Evolutionary conservation across 2,888 invertebrate genomes (phyloP), one percentile per base, ranked within the genome.

Genomic region (Apamea monoglypha): DNA sequence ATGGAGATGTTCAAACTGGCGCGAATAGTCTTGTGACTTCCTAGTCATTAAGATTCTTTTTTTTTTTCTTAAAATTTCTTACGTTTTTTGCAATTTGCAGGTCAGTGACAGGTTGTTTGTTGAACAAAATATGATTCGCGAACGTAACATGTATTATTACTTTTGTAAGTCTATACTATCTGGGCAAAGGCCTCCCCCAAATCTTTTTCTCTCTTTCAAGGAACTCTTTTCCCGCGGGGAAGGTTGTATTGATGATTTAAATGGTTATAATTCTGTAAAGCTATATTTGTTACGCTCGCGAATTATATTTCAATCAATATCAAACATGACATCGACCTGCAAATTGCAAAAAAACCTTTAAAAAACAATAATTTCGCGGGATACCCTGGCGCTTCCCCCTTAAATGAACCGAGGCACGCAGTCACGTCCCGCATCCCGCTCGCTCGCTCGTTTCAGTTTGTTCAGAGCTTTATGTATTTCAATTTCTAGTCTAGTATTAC

Each of bases 401-500:
- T 56, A 56, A 25, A n/a, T 25, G 56, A 70, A 25, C 3, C 18
- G 10, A n/a, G 18, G 0, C 59, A 59, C 32, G 6, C 25, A 36
- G 6, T 71, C 7, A n/a, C 12, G 36, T 7, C 18, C n/a, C 36
- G 3, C 18, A 18, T 68, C 3, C 21, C 21, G 44, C 5, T 29
- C 18, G 7, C 32, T 71, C 18, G 18, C 36, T 64, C 7, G 2
- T 7, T 64, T 36, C 18, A 64, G 64, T 36, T 71, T 36, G 10
- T 21, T 64, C 64, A n/a, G 36, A n/a, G 71, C n/a, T 71, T 64
- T n/a, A n/a, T 66, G 40, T 16, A 36, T 50, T 76, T 53, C 29
- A n/a, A 67, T 70, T 71, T 59, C 32, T 79, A 72, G 59, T 66
- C 36, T 61, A 78, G 50, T 70, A 56, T 74, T 63, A 66, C 44